These are phyloP conservation scores for Lordiphosa stackelbergi DNA, from an alignment of 1,140 invertebrate species.

Conservation along the genomic window DNA sequence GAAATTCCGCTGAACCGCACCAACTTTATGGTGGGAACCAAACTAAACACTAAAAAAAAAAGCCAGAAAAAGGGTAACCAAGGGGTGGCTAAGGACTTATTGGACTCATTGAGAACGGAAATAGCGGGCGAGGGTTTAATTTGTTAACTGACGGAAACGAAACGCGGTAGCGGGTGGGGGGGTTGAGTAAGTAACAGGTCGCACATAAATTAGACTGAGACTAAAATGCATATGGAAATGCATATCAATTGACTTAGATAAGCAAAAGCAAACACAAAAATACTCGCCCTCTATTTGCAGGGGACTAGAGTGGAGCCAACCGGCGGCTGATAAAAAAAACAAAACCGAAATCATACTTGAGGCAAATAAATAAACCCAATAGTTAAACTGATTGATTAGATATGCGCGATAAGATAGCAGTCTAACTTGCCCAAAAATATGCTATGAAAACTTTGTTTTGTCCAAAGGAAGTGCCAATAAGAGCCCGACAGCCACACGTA, in stretches of 20 bases:
- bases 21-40: conserved; percentile 51
- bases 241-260: conserved; percentile 28
- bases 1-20: conserved; percentile 54
- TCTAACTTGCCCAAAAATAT: conserved; percentile 24
- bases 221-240: conserved; percentile 18
- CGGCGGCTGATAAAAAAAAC: conserved; percentile 39
- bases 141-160: conserved; percentile 42
- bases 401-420: conserved; percentile 34
- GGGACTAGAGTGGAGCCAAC: conserved; percentile 32
- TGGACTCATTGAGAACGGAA: conserved; percentile 57
- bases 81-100: conserved; percentile 38
- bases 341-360: conserved; percentile 33
- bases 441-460: conserved; percentile 28
- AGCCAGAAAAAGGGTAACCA: conserved; percentile 10
- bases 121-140: conserved; percentile 56
- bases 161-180: conserved; percentile 4
- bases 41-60: conserved; percentile 24
- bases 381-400: conserved; percentile 50
- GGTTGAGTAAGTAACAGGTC: conserved; percentile 41
- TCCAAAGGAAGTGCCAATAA: conserved; percentile 55
- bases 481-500: conserved; percentile 43
- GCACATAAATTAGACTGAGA: conserved; percentile 50
- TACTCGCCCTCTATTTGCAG: conserved; percentile 42
- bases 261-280: conserved; percentile 41
- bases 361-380: conserved; percentile 40